phyloP scores from a whole-genome alignment of 2,888 invertebrate species.

The Eupithecia tripunctaria region DNA sequence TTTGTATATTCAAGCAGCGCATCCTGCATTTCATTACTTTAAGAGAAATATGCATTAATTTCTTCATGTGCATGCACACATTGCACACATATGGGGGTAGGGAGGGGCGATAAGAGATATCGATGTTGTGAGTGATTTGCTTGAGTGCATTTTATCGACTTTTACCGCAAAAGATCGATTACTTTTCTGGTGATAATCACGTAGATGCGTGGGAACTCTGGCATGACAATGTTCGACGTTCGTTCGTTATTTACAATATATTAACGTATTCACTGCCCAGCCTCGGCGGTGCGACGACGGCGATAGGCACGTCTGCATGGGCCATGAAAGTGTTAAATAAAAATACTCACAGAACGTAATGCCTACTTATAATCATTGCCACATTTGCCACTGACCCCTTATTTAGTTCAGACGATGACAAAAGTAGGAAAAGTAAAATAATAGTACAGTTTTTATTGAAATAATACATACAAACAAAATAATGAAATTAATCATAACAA shows the following conservation, averaged over 20 bases:
- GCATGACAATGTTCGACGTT: background rate
- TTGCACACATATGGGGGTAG: conserved; percentile 58
- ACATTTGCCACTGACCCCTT: background rate
- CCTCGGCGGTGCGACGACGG: too few relatives aligned
- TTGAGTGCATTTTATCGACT: conserved; percentile 39
- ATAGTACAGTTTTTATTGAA: background rate
- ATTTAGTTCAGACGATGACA: background rate
- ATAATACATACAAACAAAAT: too few relatives aligned
- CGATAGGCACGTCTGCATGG: too few relatives aligned
- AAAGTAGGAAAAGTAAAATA: background rate
- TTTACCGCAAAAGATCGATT: background rate
- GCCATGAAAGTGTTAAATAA: too few relatives aligned
- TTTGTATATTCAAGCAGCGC: conserved; percentile 1
- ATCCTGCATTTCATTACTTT: conserved; percentile 66
- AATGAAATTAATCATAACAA: background rate
- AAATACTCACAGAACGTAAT: background rate
- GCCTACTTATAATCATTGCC: background rate
- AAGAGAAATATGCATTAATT: conserved; percentile 76
- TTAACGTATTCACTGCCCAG: too few relatives aligned
- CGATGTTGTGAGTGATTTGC: conserved; percentile 35
- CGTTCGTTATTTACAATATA: background rate
- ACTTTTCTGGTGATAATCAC: background rate
- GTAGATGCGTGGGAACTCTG: background rate
- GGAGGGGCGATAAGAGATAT: conserved; percentile 43
- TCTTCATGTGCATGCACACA: conserved; percentile 62